Percentiles rank a stretch among this genome's conserved stretches.
phyloP scores from a whole-genome alignment of 2,888 invertebrate genomes.

The Drosophila yooni region DNA sequence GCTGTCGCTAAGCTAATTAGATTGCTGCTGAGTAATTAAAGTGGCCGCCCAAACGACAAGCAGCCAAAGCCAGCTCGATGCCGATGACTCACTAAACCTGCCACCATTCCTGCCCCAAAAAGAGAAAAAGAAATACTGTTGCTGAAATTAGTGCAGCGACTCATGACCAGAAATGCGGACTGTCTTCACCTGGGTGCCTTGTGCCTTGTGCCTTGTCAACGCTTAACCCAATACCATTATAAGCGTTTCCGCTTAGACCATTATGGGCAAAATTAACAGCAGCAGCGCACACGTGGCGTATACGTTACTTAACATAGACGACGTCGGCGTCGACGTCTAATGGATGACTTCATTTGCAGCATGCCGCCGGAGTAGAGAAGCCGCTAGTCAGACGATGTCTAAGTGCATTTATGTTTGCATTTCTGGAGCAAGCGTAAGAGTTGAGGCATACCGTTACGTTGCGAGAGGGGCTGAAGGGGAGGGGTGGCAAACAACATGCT shows the following conservation, averaged over 20 bases:
- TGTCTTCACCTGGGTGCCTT: neutral
- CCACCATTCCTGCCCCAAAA: neutral
- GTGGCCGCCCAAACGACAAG: constrained; percentile 34
- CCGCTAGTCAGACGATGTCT: constrained; percentile 47
- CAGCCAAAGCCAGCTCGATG: constrained; percentile 9
- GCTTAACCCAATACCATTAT: constrained; percentile 76
- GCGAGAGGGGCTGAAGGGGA: neutral
- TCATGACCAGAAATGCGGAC: constrained; percentile 20
- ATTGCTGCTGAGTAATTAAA: constrained; percentile 65
- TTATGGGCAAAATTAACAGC: constrained; percentile 45
- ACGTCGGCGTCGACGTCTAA: constrained; percentile 51
- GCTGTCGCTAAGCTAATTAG: constrained; percentile 64
- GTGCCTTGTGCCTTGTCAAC: constrained; percentile 41
- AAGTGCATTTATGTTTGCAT: constrained; percentile 73
- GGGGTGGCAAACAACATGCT: constrained; percentile 66
- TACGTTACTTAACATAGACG: constrained; percentile 50
- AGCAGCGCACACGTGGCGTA: constrained; percentile 44
- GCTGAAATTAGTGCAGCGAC: constrained; percentile 56
- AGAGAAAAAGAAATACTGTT: constrained; percentile 19
- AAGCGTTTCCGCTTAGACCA: constrained; percentile 77
- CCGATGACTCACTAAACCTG: constrained; percentile 25
- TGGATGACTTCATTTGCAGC: constrained; percentile 81
- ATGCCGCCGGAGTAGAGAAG: constrained; percentile 67
- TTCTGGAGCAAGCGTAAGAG: constrained; percentile 4
- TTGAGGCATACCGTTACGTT: no score